These are phyloP conservation scores for Formica aserva DNA, from an alignment of 2,888 invertebrate species.

Conservation along the genomic window DNA sequence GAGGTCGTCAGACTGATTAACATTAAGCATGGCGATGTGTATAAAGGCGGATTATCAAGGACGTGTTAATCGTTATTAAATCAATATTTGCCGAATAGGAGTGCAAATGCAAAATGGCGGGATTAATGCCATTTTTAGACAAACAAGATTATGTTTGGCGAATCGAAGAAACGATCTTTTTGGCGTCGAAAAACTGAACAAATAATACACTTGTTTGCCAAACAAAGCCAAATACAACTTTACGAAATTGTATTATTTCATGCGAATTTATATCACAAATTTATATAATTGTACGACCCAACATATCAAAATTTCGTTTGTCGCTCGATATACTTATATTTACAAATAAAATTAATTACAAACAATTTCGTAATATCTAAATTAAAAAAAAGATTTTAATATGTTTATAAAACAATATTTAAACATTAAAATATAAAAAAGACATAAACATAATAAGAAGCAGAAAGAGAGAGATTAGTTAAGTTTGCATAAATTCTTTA, in stretches of 20 bases:
- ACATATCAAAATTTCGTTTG: not conserved
- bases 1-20: slow-evolving; percentile 3
- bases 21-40: not conserved
- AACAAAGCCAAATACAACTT: not conserved
- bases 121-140: slow-evolving; percentile 7
- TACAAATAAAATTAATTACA: not conserved
- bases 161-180: slow-evolving; percentile 2
- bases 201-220: not conserved
- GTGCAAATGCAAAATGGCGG: not conserved
- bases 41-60: not conserved
- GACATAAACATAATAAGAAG: too few species aligned
- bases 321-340: not conserved
- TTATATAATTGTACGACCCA: not conserved
- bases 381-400: too few species aligned
- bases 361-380: too few species aligned
- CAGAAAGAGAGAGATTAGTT: too few species aligned
- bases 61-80: not conserved
- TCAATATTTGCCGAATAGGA: slow-evolving; percentile 16
- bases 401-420: too few species aligned
- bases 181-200: not conserved
- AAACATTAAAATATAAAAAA: too few species aligned
- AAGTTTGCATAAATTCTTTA: too few species aligned
- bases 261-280: not conserved
- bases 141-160: not conserved
- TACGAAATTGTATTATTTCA: not conserved